Conservation (phyloP, 2,888 invertebrate genomes). For the Monochamus alternatus region DNA sequence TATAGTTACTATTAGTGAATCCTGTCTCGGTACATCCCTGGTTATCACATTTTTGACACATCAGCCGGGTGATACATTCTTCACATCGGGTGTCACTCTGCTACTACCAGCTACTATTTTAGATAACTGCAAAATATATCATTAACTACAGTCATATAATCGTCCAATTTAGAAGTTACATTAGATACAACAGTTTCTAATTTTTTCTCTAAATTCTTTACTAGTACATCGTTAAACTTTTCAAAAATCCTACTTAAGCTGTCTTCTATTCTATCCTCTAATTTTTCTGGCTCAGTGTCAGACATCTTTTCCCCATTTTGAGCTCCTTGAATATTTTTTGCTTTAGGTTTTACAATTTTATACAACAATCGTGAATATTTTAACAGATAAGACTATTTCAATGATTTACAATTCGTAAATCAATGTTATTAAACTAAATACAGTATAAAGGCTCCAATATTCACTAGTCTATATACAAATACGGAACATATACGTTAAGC, state of each 20-base stretch:
- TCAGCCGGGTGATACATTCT: no score
- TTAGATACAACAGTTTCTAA: not conserved
- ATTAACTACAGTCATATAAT: constrained; percentile 1
- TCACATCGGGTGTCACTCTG: not conserved
- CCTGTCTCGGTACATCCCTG: not conserved
- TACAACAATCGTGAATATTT: not conserved
- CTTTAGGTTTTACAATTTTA: not conserved
- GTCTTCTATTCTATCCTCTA: not conserved
- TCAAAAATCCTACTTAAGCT: not conserved
- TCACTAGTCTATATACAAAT: no score
- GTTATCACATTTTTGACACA: not conserved
- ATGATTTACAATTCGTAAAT: no score
- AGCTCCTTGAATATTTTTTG: not conserved
- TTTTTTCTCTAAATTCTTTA: not conserved
- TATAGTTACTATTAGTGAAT: constrained; percentile 19
- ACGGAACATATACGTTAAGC: no score
- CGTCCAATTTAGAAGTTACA: not conserved
- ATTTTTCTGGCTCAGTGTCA: not conserved
- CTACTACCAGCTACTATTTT: not conserved
- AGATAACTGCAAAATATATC: not conserved
- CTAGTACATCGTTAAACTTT: not conserved
- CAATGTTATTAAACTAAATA: no score
- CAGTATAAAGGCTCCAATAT: no score
- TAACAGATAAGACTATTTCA: no score
- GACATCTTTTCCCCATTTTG: not conserved